Conservation (phyloP, 2,113 vertebrate genomes). For the Xiphias gladius region DNA sequence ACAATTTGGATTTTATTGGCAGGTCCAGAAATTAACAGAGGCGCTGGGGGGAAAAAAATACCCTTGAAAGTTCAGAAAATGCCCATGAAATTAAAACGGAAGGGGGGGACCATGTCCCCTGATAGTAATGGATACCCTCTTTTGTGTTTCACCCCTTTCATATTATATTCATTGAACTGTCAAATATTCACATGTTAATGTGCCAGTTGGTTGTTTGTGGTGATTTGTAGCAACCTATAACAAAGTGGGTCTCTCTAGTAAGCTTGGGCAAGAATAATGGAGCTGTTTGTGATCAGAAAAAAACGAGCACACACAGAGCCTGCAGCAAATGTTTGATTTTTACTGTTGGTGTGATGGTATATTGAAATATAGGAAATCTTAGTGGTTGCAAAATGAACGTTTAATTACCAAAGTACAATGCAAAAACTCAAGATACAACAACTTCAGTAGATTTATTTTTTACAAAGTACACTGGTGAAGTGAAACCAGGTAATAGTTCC, state of each 20-base stretch:
- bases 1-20: slow-evolving; percentile 75
- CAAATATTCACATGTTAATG: slow-evolving; percentile 59
- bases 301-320: slow-evolving; percentile 15
- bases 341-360: not conserved
- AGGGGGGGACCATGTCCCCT: slow-evolving; percentile 24
- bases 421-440: not conserved
- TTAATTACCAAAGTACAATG: slow-evolving; percentile 29
- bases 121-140: slow-evolving; percentile 42
- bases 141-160: slow-evolving; percentile 50
- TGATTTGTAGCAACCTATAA: slow-evolving; percentile 57
- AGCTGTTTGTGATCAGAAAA: slow-evolving; percentile 49
- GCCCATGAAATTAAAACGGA: slow-evolving; percentile 60
- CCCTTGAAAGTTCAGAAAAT: slow-evolving; percentile 65
- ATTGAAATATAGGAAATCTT: slow-evolving; percentile 1
- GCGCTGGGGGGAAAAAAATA: slow-evolving; percentile 18
- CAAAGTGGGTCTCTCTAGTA: slow-evolving; percentile 18
- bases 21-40: slow-evolving; percentile 67
- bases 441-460: not conserved
- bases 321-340: slow-evolving; percentile 34
- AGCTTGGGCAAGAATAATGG: slow-evolving; percentile 25
- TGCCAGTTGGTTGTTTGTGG: slow-evolving; percentile 41
- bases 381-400: not conserved
- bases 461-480: not conserved
- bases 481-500: not conserved
- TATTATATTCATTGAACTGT: slow-evolving; percentile 63